A percentile compares a stretch with the other conserved stretches of the same genome.
Evolutionary conservation across 2,888 invertebrate genomes (phyloP).

Genomic region (Orchesella flavescens): DNA sequence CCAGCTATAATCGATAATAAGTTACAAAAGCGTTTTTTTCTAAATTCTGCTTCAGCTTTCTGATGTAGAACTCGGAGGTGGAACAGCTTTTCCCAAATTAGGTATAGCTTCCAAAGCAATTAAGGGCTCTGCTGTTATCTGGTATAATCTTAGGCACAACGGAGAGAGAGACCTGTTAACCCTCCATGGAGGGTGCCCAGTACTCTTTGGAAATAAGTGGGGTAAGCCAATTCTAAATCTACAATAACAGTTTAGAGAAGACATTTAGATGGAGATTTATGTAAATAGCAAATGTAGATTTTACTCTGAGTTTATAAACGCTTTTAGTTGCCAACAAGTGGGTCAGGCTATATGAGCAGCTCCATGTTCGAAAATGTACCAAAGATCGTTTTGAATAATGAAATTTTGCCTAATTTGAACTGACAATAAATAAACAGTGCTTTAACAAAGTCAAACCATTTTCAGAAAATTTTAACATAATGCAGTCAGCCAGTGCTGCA

Average conservation of each 20-base stretch:
- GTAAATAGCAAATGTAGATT: too few relatives aligned
- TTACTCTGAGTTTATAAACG: too few relatives aligned
- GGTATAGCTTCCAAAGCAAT: conserved; percentile 72
- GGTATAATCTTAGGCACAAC: conserved; percentile 75
- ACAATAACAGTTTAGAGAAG: background rate
- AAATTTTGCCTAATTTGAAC: too few relatives aligned
- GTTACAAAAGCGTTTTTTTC: background rate
- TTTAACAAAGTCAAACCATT: too few relatives aligned
- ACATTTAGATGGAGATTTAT: too few relatives aligned
- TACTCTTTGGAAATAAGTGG: conserved; percentile 70
- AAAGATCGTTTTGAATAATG: conserved; percentile 8
- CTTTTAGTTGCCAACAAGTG: conserved; percentile 72
- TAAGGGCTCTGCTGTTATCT: conserved; percentile 75
- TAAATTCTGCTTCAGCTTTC: conserved; percentile 59
- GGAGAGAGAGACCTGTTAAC: conserved; percentile 73
- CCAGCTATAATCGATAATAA: background rate
- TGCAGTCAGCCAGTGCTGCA: too few relatives aligned
- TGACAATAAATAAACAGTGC: too few relatives aligned
- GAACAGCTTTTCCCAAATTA: conserved; percentile 73
- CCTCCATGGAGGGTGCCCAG: conserved; percentile 70
- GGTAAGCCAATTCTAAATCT: conserved; percentile 57
- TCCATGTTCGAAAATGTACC: conserved; percentile 39
- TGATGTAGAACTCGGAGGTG: conserved; percentile 72
- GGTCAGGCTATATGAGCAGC: conserved; percentile 68
- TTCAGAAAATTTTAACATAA: too few relatives aligned